Evolutionary conservation across 2,113 vertebrate species (phyloP), one percentile per base, ranked within the genome.

Genomic region (Electrona antarctica): DNA sequence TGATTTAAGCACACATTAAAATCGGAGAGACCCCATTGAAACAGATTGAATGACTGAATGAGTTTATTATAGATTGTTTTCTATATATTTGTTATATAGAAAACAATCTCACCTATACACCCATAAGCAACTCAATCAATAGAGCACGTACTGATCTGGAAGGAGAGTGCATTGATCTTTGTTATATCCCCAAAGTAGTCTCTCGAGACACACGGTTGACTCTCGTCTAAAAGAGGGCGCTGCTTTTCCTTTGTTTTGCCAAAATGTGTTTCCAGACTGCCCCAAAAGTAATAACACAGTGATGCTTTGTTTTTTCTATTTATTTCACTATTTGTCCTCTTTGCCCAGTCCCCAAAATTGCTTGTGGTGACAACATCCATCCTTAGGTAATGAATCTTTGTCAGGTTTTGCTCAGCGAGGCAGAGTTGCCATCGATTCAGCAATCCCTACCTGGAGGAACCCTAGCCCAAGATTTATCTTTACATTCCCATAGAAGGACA

Each of bases 321-420:
- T 41, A 4, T 41, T 41, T 41, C 33, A 41, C 21, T 21, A 21
- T 21, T 41, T 62, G n/a, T 62, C 69, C 56, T 65, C 72, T 49
- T 54, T 54, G 45, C 60, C 82, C 54, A 79, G 64, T 48, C 69
- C 59, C 60, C 58, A 85, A 41, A 83, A 89, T 85, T 85, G 87
- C 76, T 69, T 72, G 67, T 50, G 72, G 81, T 88, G 82, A 88
- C 79, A 88, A 83, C 71, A 75, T 68, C 55, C 69, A 74, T 63
- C 45, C 71, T 74, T 79, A 84, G 74, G 79, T 82, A 79, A 91
- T 88, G 82, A 61, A 82, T 90, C 83, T 87, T 76, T 78, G 74
- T 87, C 74, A 78, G 51, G 72, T 78, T 79, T 80, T 88, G 87
- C 87, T 86, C 71, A 50, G 60, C 48, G 58, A 70, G 59, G 33